These are phyloP conservation scores for Drosophila niveifrons DNA, from an alignment of 2,888 invertebrate genomes.

Conservation along the genomic window DNA sequence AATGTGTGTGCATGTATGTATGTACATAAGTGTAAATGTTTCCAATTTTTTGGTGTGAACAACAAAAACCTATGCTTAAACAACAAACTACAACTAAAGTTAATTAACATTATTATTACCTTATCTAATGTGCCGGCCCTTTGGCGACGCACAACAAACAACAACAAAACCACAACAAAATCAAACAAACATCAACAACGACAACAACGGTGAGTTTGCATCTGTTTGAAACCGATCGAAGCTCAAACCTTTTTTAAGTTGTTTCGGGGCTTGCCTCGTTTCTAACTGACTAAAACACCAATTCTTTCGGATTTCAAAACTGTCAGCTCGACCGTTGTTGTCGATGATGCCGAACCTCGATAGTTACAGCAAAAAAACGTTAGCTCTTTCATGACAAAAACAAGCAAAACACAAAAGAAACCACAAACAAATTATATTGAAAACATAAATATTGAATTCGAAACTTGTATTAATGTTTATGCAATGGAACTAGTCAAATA, in stretches of 20 bases:
- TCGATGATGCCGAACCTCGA: slow-evolving; percentile 20
- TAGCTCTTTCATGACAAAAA: slow-evolving; percentile 55
- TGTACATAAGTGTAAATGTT: slow-evolving; percentile 80
- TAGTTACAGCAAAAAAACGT: slow-evolving; percentile 46
- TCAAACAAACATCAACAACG: slow-evolving; percentile 18
- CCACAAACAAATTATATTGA: slow-evolving; percentile 48
- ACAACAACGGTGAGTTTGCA: slow-evolving; percentile 62
- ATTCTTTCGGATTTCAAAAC: slow-evolving; percentile 68
- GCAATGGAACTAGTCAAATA: slow-evolving; percentile 83
- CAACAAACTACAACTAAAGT: slow-evolving; percentile 62
- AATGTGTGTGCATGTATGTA: slow-evolving; percentile 65
- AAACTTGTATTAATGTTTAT: slow-evolving; percentile 81
- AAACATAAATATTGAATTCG: slow-evolving; percentile 59
- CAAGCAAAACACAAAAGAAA: slow-evolving; percentile 20
- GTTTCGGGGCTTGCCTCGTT: slow-evolving; percentile 43
- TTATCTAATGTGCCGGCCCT: slow-evolving; percentile 44
- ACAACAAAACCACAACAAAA: slow-evolving; percentile 23
- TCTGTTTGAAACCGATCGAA: slow-evolving; percentile 59
- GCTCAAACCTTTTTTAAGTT: slow-evolving; percentile 78
- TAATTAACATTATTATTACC: slow-evolving; percentile 72
- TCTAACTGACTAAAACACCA: slow-evolving; percentile 79
- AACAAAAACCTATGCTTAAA: slow-evolving; percentile 66
- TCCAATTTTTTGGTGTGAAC: slow-evolving; percentile 69
- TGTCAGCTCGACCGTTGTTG: slow-evolving; percentile 62
- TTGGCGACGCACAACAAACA: background rate